Base-by-base conservation (phyloP, 1,140 invertebrate genomes). In the Cotesia glomerata region DNA sequence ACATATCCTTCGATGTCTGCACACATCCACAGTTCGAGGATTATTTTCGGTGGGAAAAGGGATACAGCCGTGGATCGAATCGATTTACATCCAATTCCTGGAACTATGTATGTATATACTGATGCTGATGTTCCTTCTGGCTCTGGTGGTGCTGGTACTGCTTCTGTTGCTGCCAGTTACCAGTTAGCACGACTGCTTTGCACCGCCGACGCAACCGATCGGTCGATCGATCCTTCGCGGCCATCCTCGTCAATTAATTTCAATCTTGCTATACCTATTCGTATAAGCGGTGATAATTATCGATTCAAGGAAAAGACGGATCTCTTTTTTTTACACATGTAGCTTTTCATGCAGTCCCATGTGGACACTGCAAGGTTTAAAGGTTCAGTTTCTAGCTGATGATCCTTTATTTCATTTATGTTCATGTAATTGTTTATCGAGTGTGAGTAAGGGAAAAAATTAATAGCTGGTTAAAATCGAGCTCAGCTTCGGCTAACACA, bases 1-100 rank as follows among this genome's bases (percentile, higher is more conserved):
- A 45, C 11, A 45, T 45, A 45, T 45, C 7, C 11, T 9, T 45
- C 7, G 7, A 45, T 45, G 11, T 45, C 7, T 0, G 8, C 11
- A 11, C 11, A 7, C 11, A 8, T 45, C 7, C 11, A 45, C 79
- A 80, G 79, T 80, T 80, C 76, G 80, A 80, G 75, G 77, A 80
- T 81, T 81, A 80, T 80, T 81, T 81, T 81, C 76, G 78, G 70
- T 72, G 71, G 79, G 80, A 79, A 81, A 81, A 80, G 77, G 76
- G 74, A 76, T 75, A 74, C 71, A 59, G 66, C 69, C 58, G 75
- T 77, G 71, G 56, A 45, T 45, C 39, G 39, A 74, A 69, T 71
- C 73, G 73, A 74, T 74, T 74, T 74, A 74, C 73, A 74, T 74
- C 73, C 73, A 71, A 74, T 74, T 74, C 73, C 70, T 69, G 54